Evolutionary conservation across 1,140 invertebrate species (phyloP), one percentile per base, ranked within the genome.

Genomic region (Capitella teleta): DNA sequence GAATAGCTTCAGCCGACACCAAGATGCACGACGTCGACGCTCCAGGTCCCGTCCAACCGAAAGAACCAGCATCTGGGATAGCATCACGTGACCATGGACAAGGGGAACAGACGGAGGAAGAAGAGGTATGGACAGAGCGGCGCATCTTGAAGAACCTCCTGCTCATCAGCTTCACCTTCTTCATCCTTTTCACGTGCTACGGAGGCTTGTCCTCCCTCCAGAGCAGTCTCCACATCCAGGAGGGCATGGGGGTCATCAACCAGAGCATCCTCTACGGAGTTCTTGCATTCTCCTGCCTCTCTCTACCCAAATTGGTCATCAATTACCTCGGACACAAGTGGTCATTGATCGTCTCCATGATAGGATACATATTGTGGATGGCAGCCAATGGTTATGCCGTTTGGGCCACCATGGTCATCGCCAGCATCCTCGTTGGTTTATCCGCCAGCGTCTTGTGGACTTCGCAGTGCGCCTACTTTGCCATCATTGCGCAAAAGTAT

Each of bases 361-460:
- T 88, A 28, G 87, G 88, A 62, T 96, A 96, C 74, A 84, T 85
- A 5, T 81, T 87, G 1, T 98, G 96, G 74, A 93, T 97, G 61
- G 86, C 77, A 5, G 84, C 88, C 3, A 92, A 97, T 72, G 90
- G 95, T 60, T 86, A 88, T 52, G 61, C 66, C 30, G 52, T 56
- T 28, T 75, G 67, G 70, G 88, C 85, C 61, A 91, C 88, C 2
- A 76, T 97, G 19, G 83, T 94, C 16, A 90, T 91, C 0, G 84
- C 88, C 16, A 87, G 90, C 3, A 82, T 78, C n/a, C 55, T 91
- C 85, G n/a, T 61, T 37, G 92, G 92, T 54, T 71, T 94, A 21
- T 89, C 88, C 0, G 91, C 88, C 2, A 90, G 90, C 0, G 90
- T 90, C 30, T 85, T 96, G 80, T 97, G 93, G 93, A 86, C 90